Evolutionary conservation across 2,888 invertebrate species (phyloP).

Genomic region (Acronicta psi): DNA sequence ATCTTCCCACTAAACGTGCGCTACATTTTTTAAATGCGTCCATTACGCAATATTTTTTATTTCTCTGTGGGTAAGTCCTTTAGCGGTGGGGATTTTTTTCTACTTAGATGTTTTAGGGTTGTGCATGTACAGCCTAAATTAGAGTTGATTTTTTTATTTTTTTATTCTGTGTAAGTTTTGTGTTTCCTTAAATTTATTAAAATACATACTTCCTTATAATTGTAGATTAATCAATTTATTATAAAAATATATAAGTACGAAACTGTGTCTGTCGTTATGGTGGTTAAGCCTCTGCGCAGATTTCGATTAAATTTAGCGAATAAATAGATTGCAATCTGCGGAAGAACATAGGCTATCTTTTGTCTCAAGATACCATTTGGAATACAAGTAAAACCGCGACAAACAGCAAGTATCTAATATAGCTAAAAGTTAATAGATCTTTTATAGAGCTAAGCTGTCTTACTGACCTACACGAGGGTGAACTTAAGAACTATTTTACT

Average conservation of each 20-base stretch:
- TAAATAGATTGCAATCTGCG: too few relatives aligned
- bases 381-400: too few relatives aligned
- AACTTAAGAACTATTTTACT: constrained; percentile 45
- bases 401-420: too few relatives aligned
- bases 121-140: constrained; percentile 9
- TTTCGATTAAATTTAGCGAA: too few relatives aligned
- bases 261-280: too few relatives aligned
- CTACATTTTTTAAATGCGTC: constrained; percentile 69
- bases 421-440: constrained; percentile 24
- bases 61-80: constrained; percentile 34
- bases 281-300: too few relatives aligned
- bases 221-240: too few relatives aligned
- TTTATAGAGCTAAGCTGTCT: constrained; percentile 21
- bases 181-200: too few relatives aligned
- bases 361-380: too few relatives aligned
- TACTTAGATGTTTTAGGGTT: constrained; percentile 25
- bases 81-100: constrained; percentile 23
- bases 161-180: neutral
- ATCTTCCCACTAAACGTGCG: constrained; percentile 69
- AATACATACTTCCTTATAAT: too few relatives aligned
- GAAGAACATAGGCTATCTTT: too few relatives aligned
- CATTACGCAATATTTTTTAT: constrained; percentile 54
- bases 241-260: too few relatives aligned
- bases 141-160: neutral
- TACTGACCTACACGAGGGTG: constrained; percentile 10